Evolutionary conservation across 2,113 vertebrate genomes (phyloP).

Genomic region (Fulmarus glacialis): DNA sequence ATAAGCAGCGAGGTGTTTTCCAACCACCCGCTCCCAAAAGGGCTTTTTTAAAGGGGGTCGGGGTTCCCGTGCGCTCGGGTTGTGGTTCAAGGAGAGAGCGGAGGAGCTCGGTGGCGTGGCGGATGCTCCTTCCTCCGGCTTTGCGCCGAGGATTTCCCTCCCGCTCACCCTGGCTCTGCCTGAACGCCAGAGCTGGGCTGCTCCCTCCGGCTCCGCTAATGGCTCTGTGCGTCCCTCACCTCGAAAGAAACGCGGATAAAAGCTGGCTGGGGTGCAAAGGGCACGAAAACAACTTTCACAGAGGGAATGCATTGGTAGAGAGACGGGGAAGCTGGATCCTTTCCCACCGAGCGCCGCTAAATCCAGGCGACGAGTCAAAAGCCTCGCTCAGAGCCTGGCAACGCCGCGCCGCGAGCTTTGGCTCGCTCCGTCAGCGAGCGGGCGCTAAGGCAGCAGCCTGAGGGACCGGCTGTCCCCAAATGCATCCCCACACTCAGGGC

Average conservation of each 20-base stretch:
- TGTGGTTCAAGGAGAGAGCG: background rate
- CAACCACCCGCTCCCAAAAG: background rate
- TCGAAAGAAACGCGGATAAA: background rate
- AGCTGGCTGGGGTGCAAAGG: background rate
- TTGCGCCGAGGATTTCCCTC: background rate
- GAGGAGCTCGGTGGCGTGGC: rapidly evolving
- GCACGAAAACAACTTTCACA: background rate
- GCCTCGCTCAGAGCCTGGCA: background rate
- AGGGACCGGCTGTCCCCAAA: background rate
- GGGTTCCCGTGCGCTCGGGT: background rate
- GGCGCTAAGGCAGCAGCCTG: background rate
- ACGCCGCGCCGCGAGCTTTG: background rate
- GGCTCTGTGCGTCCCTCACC: background rate
- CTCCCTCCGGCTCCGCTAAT: background rate
- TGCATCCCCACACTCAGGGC: rapidly evolving
- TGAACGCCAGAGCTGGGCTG: background rate
- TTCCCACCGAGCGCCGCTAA: background rate
- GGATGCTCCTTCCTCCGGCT: background rate
- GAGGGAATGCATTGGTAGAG: background rate
- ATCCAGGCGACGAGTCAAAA: background rate
- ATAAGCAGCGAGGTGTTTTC: background rate
- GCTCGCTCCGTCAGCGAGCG: background rate
- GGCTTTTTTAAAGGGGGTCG: background rate
- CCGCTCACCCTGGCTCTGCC: background rate
- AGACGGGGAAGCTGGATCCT: background rate